Conservation (phyloP, 2,797 vertebrate species). For the Takifugu ocellatus region DNA sequence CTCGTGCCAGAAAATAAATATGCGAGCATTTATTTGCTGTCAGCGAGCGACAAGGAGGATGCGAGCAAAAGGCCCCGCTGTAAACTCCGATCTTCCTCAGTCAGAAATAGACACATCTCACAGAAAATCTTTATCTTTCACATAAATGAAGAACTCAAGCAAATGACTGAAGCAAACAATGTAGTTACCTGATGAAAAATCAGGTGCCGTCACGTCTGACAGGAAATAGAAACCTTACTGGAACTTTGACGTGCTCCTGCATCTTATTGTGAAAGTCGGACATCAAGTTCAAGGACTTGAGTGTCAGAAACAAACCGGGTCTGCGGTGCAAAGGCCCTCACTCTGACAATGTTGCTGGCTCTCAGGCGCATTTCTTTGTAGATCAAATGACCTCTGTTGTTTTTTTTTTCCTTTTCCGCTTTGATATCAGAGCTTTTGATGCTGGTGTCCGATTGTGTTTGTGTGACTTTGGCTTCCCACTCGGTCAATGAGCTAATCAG, state of each 20-base stretch:
- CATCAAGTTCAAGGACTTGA: no score
- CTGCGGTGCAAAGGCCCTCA: neutral
- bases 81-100: constrained; percentile 39
- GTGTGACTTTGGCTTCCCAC: constrained; percentile 28
- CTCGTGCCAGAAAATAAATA: constrained; percentile 88
- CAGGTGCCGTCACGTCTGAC: no score
- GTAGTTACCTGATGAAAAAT: no score
- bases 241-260: no score
- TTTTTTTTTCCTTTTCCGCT: constrained; percentile 37
- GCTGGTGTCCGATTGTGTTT: constrained; percentile 30
- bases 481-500: constrained; percentile 31
- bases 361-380: constrained; percentile 26
- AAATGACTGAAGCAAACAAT: no score
- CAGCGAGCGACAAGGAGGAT: constrained; percentile 42
- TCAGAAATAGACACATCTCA: constrained; percentile 43
- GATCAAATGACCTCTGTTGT: constrained; percentile 28
- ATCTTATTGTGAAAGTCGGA: no score
- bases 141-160: no score
- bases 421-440: constrained; percentile 44
- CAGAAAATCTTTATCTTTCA: no score
- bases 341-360: constrained; percentile 25
- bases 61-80: constrained; percentile 35
- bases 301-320: no score
- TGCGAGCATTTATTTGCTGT: constrained; percentile 87
- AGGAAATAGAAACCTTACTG: no score